Base-by-base conservation (phyloP, 2,113 vertebrate genomes). In the Poecile atricapillus region DNA sequence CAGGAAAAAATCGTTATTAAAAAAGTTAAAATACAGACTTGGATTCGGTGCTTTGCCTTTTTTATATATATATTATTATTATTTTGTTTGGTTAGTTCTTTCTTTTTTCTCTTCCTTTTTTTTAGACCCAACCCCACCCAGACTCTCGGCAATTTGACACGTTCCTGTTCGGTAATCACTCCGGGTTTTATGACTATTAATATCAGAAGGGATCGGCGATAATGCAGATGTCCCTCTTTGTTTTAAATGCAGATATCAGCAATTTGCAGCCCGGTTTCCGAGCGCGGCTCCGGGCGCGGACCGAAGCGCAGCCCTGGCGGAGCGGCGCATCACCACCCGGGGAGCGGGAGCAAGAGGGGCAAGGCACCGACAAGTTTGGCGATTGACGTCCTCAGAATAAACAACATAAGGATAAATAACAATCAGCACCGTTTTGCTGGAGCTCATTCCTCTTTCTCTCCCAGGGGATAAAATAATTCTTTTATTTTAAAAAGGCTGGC, bases 1-100 rank as follows among this genome's bases (percentile, higher is more conserved):
- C 97, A 96, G 97, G 94, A 97, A 98, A 39, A 98, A 99, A 99
- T 99, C 99, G 97, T 99, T 99, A 99, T 99, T 99, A 99, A 99
- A 99, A 99, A 99, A 99, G 99, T 99, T 99, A 99, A 98, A 98
- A 97, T 97, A 97, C 98, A 98, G 97, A 97, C 98, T 98, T 97
- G 98, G 98, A 98, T 98, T 98, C 96, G 88, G 98, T 97, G 96
- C 92, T 91, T 97, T 98, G 98, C 97, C 97, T 25, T 56, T 75
- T 49, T 6, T 20, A n/a, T 69, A 35, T 56, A 25, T 76, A 35
- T 43, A 68, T 83, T 43, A 84, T 84, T 75, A 71, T 73, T 58
- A 58, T 81, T 83, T 65, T 65, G 60, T 67, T 83, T 83, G 6
- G 50, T 53, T 82, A 3, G 22, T 53, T 84, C 1, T 79, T 60